A percentile compares a stretch with the other conserved stretches of the same genome.
Conservation (phyloP, 2,797 vertebrate genomes). For the Danio albolineatus region DNA sequence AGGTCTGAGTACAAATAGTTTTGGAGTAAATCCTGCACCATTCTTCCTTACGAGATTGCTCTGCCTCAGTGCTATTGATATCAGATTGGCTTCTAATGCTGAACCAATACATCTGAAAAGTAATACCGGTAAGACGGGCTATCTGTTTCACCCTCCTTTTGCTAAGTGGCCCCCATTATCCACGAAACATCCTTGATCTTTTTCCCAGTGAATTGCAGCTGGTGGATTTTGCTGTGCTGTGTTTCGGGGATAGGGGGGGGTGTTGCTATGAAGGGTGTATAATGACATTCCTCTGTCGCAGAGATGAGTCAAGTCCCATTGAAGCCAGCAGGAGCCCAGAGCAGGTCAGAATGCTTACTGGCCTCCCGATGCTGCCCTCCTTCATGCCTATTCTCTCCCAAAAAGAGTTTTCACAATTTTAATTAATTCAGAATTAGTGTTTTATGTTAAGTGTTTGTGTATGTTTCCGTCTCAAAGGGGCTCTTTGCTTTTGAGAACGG, state of each 20-base stretch:
- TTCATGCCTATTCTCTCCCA: constrained; percentile 15
- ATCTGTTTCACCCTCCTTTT: constrained; percentile 53
- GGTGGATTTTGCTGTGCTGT: constrained; percentile 77
- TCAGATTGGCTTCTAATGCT: constrained; percentile 61
- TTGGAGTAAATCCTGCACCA: not conserved
- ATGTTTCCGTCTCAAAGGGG: constrained; percentile 10
- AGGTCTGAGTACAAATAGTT: not conserved
- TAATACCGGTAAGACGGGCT: constrained; percentile 68
- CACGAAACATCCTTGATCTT: constrained; percentile 79
- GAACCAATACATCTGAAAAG: constrained; percentile 68
- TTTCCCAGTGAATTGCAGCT: constrained; percentile 73
- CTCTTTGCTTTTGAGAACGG: constrained; percentile 4
- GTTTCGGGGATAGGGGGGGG: constrained; percentile 78
- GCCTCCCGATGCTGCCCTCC: constrained; percentile 46
- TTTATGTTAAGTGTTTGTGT: constrained; percentile 27
- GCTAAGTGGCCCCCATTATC: constrained; percentile 66
- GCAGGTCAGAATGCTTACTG: constrained; percentile 57
- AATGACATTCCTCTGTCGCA: constrained; percentile 85
- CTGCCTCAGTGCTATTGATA: not conserved
- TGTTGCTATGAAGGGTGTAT: constrained; percentile 66
- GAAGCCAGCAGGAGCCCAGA: constrained; percentile 72
- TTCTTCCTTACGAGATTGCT: not conserved
- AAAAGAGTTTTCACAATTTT: constrained; percentile 32
- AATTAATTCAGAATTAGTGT: constrained; percentile 41
- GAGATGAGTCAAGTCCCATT: constrained; percentile 79